These are phyloP conservation scores for Aphelenchoides bicaudatus DNA, from an alignment of 2,888 invertebrate genomes.

Conservation along the genomic window DNA sequence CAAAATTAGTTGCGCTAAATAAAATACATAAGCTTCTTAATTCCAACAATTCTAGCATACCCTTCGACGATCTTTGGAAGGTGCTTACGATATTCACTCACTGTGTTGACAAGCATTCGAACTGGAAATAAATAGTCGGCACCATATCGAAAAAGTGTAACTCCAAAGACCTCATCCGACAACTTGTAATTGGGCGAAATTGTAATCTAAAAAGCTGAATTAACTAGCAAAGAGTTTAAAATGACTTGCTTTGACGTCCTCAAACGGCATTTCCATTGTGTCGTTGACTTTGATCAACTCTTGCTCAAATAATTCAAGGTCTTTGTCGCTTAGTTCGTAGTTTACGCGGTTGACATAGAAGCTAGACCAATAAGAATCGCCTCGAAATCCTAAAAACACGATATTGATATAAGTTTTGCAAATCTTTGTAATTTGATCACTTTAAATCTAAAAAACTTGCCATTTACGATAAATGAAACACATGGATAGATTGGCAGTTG, in stretches of 20 bases:
- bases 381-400: not conserved
- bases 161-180: slow-evolving; percentile 5
- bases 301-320: slow-evolving; percentile 3
- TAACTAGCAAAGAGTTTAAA: not conserved
- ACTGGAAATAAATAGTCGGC: not conserved
- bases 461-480: not conserved
- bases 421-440: too few relatives aligned
- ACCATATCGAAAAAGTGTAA: not conserved
- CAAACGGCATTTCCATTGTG: not conserved
- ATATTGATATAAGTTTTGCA: too few relatives aligned
- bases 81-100: not conserved
- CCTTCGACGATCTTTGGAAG: slow-evolving; percentile 5
- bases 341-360: slow-evolving; percentile 1
- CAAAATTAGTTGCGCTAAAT: not conserved
- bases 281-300: slow-evolving; percentile 8
- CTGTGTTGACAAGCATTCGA: slow-evolving; percentile 2
- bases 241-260: slow-evolving; percentile 4
- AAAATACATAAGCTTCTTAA: not conserved
- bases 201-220: not conserved
- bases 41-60: not conserved
- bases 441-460: not conserved
- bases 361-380: not conserved
- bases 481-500: not conserved
- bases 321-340: slow-evolving; percentile 4
- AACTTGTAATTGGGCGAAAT: not conserved